These are phyloP conservation scores for Dichetophora obliterata DNA, from an alignment of 2,888 invertebrate species.

Conservation along the genomic window DNA sequence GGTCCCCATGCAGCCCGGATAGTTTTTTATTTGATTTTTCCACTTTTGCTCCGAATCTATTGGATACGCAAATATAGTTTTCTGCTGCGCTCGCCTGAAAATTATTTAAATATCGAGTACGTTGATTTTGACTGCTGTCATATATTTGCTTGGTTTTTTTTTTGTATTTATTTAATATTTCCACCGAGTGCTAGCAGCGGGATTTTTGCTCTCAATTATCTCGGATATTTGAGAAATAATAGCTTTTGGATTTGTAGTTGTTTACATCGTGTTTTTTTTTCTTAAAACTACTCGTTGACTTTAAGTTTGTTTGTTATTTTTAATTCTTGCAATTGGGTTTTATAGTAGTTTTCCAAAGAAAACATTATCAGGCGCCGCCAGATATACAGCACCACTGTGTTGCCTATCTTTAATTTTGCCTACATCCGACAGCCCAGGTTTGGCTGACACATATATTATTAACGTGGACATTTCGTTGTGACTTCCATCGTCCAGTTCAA, in stretches of 20 bases:
- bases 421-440: background rate
- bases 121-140: background rate
- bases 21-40: conserved; percentile 26
- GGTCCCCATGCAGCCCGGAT: conserved; percentile 20
- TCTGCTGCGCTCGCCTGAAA: conserved; percentile 12
- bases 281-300: conserved; percentile 7
- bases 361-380: conserved; percentile 43
- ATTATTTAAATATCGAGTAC: conserved; percentile 28
- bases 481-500: conserved; percentile 61
- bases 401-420: conserved; percentile 42
- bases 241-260: conserved; percentile 29
- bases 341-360: conserved; percentile 62
- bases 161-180: conserved; percentile 18
- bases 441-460: conserved; percentile 40
- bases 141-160: conserved; percentile 39
- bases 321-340: conserved; percentile 47
- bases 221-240: conserved; percentile 20
- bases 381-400: conserved; percentile 10
- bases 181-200: conserved; percentile 12
- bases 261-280: conserved; percentile 34
- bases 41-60: background rate
- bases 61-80: conserved; percentile 13
- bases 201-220: conserved; percentile 15
- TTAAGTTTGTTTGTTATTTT: background rate
- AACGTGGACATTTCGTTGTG: conserved; percentile 47